Evolutionary conservation across 2,797 vertebrate species (phyloP).

Genomic region (Sebastes hubbsi): DNA sequence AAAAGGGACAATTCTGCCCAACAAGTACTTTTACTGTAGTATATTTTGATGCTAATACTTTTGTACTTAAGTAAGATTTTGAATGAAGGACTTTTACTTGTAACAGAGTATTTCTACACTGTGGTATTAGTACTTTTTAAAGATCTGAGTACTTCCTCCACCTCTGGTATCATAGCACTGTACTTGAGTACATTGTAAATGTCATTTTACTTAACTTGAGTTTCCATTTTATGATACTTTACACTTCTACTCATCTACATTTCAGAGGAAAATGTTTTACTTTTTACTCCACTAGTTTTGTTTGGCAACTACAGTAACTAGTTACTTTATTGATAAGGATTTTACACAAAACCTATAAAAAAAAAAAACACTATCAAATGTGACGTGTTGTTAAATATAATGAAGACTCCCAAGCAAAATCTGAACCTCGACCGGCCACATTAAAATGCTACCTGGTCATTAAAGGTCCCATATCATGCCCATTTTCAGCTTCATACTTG

Average conservation of each 20-base stretch:
- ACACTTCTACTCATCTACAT: neutral
- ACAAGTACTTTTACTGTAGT: neutral
- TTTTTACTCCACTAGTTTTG: neutral
- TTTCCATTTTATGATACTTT: neutral
- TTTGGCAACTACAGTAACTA: neutral
- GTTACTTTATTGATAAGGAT: neutral
- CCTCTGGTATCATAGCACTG: neutral
- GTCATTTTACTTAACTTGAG: neutral
- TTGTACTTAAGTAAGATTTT: neutral
- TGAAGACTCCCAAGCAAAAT: too few species aligned
- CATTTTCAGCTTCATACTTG: neutral
- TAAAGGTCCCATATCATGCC: too few species aligned
- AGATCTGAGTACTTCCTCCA: neutral
- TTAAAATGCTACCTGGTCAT: neutral
- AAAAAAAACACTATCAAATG: neutral
- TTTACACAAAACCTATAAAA: neutral
- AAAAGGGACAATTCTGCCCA: too few species aligned
- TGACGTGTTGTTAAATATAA: neutral
- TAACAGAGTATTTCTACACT: neutral
- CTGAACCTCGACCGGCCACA: neutral
- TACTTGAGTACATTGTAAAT: neutral
- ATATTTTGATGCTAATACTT: too few species aligned
- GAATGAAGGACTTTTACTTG: neutral
- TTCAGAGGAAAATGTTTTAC: neutral
- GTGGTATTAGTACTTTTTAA: neutral